Conservation (phyloP, 2,797 vertebrate species). For the Huso huso region DNA sequence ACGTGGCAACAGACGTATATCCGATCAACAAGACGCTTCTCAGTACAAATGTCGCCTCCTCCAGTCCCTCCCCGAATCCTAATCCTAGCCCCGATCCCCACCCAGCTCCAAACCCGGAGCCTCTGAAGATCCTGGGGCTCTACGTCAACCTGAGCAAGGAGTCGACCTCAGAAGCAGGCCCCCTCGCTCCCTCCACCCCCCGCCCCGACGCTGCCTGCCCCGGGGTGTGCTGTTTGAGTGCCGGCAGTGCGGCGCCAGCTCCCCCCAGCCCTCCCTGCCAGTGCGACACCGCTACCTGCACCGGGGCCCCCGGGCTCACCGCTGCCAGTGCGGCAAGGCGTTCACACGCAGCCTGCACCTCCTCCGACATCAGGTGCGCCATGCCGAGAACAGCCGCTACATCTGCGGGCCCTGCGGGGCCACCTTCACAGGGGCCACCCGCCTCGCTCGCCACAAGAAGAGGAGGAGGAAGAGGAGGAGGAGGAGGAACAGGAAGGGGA, state of each 20-base stretch:
- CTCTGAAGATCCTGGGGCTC: conserved; percentile 24
- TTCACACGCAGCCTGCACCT: conserved; percentile 59
- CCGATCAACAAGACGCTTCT: too few relatives aligned
- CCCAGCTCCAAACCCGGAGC: conserved; percentile 8
- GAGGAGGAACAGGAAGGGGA: conserved; percentile 6
- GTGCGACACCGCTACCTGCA: conserved; percentile 64
- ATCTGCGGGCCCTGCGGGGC: conserved; percentile 63
- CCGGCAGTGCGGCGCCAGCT: conserved; percentile 58
- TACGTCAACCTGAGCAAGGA: conserved; percentile 30
- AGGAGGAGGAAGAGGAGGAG: conserved; percentile 8
- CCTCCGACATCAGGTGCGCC: conserved; percentile 62
- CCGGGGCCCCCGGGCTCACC: conserved; percentile 44
- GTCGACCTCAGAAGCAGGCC: not conserved
- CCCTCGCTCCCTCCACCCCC: too few relatives aligned
- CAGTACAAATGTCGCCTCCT: not conserved
- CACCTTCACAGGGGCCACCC: conserved; percentile 57
- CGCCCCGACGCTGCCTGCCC: conserved; percentile 38
- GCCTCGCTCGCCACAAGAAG: conserved; percentile 48
- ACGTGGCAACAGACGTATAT: too few relatives aligned
- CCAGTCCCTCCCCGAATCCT: not conserved
- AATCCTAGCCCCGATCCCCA: conserved; percentile 9
- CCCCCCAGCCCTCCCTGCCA: conserved; percentile 48
- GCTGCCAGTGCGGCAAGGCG: conserved; percentile 57
- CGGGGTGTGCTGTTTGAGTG: conserved; percentile 45
- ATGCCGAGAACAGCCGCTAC: conserved; percentile 57